Evolutionary conservation across 1,140 invertebrate genomes (phyloP).

Genomic region (Acromyrmex echinatior): DNA sequence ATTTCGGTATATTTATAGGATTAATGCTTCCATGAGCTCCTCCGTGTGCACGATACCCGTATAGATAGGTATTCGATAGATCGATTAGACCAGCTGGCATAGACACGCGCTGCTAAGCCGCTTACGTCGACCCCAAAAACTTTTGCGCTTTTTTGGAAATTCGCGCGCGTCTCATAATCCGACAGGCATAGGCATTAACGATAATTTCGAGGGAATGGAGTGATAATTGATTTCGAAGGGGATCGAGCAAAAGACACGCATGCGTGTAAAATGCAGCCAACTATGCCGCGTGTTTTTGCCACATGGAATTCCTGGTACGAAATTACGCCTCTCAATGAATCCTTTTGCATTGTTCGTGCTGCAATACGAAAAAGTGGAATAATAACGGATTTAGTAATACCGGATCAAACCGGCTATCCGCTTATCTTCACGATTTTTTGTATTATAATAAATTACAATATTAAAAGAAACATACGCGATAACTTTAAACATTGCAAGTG

Average conservation of each 20-base stretch:
- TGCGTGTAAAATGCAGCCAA: neutral
- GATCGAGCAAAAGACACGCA: neutral
- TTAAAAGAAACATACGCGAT: neutral
- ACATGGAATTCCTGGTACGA: neutral
- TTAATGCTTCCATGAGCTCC: slow-evolving; percentile 70
- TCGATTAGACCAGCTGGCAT: slow-evolving; percentile 77
- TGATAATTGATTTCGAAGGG: slow-evolving; percentile 74
- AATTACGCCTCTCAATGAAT: slow-evolving; percentile 26
- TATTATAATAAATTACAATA: slow-evolving; percentile 11
- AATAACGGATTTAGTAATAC: neutral
- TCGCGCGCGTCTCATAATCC: slow-evolving; percentile 74
- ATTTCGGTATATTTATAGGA: slow-evolving; percentile 82
- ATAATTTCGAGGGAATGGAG: slow-evolving; percentile 75
- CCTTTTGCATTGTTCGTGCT: neutral
- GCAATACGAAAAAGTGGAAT: neutral
- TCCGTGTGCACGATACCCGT: slow-evolving; percentile 58
- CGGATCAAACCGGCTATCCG: neutral
- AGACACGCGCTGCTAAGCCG: slow-evolving; percentile 77
- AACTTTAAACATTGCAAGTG: neutral
- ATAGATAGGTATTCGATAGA: slow-evolving; percentile 75
- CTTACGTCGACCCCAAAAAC: slow-evolving; percentile 76
- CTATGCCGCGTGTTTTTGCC: slow-evolving; percentile 3
- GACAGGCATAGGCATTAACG: slow-evolving; percentile 72
- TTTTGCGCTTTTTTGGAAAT: slow-evolving; percentile 83
- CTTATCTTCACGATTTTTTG: neutral